These are phyloP conservation scores for Pammene aurita DNA, from an alignment of 2,888 invertebrate species.

Conservation along the genomic window DNA sequence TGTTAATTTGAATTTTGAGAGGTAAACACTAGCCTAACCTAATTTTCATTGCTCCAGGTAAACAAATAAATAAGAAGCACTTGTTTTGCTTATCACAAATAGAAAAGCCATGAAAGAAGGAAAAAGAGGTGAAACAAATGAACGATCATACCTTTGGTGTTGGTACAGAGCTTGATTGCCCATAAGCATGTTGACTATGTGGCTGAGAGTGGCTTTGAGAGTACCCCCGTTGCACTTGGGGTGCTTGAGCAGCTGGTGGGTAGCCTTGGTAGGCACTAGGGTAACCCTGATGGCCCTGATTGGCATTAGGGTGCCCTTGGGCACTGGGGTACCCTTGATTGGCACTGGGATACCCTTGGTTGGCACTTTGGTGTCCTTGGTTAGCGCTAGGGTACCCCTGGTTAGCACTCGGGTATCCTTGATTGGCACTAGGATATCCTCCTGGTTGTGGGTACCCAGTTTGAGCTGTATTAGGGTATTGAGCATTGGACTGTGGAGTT, in stretches of 20 bases:
- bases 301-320: slow-evolving; percentile 30
- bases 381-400: slow-evolving; percentile 30
- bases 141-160: slow-evolving; percentile 63
- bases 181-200: slow-evolving; percentile 61
- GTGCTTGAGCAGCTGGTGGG: slow-evolving; percentile 37
- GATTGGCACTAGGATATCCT: slow-evolving; percentile 42
- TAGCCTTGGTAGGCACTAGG: slow-evolving; percentile 48
- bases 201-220: slow-evolving; percentile 51
- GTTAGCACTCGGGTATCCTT: slow-evolving; percentile 37
- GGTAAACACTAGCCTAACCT: background rate
- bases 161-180: slow-evolving; percentile 57
- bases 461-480: slow-evolving; percentile 45
- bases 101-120: slow-evolving; percentile 19
- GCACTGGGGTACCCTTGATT: slow-evolving; percentile 50
- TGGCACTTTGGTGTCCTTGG: slow-evolving; percentile 28
- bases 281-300: slow-evolving; percentile 43
- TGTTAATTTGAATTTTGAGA: too few relatives aligned
- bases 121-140: slow-evolving; percentile 24
- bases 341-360: slow-evolving; percentile 46
- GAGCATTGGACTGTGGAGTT: slow-evolving; percentile 43
- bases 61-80: slow-evolving; percentile 21
- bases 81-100: slow-evolving; percentile 41
- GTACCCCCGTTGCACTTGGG: slow-evolving; percentile 11
- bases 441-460: slow-evolving; percentile 48
- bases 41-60: background rate